Base-by-base conservation (phyloP, 2,888 invertebrate species). In the Lasius platythorax region DNA sequence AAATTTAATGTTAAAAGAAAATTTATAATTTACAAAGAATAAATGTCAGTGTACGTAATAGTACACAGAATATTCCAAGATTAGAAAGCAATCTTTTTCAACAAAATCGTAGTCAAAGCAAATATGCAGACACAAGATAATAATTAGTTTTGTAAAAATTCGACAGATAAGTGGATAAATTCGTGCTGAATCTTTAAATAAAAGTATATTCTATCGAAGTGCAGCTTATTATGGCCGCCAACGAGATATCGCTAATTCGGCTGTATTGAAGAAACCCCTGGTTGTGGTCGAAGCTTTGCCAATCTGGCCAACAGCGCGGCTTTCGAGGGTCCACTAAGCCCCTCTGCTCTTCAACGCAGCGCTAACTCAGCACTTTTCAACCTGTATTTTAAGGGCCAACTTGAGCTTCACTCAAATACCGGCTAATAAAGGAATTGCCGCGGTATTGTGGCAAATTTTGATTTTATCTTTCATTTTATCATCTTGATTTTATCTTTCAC, bases 351-450 rank as follows among this genome's bases (percentile, higher is more conserved):
- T 58, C 50, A 83, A 50, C 37, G 37, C 43, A 40, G 18, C 50
- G 84, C 83, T 58, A 67, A 73, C 83, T 83, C 84, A 84, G 84
- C 84, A 84, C 50, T 74, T 74, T 84, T 84, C 70, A 63, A 81
- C 53, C 9, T 61, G 61, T 50, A 79, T 81, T 81, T 83, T 63
- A 43, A 83, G 70, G 30, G 18, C 46, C 56, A 12, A 40, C 83
- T 74, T 66, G 73, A 83, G 83, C 28, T 73, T 66, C 84, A 40
- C 73, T 83, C 83, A 67, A 66, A 64, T 23, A 33, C 33, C 50
- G 58, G 46, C 67, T 83, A 83, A 84, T 83, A 83, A 83, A 70
- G 61, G 9, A 18, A 6, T 15, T 12, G 15, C 15, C 5, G 18
- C 53, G 33, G 23, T 18, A 3, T 23, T n/a, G 33, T 12, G 15